A percentile compares a stretch with the other conserved stretches of the same genome.
These are phyloP conservation scores for Octodon degus DNA, from an alignment of 2,113 vertebrate genomes.

Conservation along the genomic window DNA sequence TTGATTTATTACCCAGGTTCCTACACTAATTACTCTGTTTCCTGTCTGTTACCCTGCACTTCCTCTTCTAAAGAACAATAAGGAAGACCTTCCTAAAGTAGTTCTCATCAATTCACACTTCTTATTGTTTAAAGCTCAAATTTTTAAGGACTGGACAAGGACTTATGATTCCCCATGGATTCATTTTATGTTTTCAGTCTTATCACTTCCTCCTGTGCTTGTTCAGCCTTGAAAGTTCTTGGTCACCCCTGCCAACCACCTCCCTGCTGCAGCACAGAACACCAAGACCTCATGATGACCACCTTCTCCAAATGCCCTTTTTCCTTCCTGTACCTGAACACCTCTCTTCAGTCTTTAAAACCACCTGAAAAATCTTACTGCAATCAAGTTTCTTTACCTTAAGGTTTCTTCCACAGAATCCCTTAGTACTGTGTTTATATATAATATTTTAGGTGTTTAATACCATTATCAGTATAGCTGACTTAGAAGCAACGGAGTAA, in stretches of 20 bases:
- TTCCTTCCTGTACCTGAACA: neutral
- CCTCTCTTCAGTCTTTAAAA: neutral
- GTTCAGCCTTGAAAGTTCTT: neutral
- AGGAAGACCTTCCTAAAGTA: neutral
- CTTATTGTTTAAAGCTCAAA: neutral
- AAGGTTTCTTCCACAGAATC: neutral
- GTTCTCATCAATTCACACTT: neutral
- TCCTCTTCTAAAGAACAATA: neutral
- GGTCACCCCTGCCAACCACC: neutral
- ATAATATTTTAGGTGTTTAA: conserved; percentile 1
- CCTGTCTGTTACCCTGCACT: neutral
- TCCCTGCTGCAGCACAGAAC: neutral
- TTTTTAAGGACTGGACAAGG: neutral
- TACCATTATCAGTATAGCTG: neutral
- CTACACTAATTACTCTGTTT: neutral
- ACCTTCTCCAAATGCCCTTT: neutral
- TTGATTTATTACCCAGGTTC: neutral
- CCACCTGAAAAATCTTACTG: neutral
- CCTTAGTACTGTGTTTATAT: neutral
- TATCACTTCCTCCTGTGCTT: neutral
- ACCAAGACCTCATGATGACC: neutral
- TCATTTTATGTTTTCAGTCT: neutral
- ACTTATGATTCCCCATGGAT: neutral
- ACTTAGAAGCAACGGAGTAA: neutral
- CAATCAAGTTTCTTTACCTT: neutral